Conservation (phyloP, 2,797 vertebrate genomes). For the Myotis pilosus region DNA sequence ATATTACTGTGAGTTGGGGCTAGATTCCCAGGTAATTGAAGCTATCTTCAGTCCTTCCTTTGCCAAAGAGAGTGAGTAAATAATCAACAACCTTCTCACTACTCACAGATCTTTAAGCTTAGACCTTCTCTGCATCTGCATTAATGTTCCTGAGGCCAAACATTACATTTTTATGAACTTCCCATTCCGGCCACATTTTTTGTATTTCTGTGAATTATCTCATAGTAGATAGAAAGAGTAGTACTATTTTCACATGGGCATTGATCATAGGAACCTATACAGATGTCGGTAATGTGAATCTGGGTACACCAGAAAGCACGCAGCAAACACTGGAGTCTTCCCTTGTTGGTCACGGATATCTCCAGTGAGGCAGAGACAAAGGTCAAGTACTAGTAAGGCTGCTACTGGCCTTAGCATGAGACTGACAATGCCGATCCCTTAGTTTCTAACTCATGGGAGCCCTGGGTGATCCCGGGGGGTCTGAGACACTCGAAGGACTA, state of each 20-base stretch:
- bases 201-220: slow-evolving; percentile 27
- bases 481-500: not conserved
- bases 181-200: not conserved
- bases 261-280: not conserved
- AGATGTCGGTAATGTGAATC: not conserved
- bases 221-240: not conserved
- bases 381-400: not conserved
- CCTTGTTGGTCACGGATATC: not conserved
- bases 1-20: not conserved
- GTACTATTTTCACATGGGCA: not conserved
- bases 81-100: not conserved
- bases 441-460: not conserved
- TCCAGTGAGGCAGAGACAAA: not conserved
- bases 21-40: slow-evolving; percentile 30
- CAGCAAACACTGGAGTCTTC: not conserved
- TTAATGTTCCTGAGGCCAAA: not conserved
- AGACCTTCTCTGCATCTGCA: not conserved
- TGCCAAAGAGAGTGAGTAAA: slow-evolving; percentile 5
- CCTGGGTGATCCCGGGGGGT: not conserved
- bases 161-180: slow-evolving; percentile 19
- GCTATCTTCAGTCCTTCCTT: not conserved
- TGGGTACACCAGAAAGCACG: not conserved
- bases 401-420: not conserved
- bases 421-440: not conserved
- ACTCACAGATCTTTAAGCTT: not conserved